Percentiles rank a stretch among this genome's conserved stretches.
Evolutionary conservation across 1,140 invertebrate species (phyloP).

Genomic region (Stenopsyche tienmushanensis): DNA sequence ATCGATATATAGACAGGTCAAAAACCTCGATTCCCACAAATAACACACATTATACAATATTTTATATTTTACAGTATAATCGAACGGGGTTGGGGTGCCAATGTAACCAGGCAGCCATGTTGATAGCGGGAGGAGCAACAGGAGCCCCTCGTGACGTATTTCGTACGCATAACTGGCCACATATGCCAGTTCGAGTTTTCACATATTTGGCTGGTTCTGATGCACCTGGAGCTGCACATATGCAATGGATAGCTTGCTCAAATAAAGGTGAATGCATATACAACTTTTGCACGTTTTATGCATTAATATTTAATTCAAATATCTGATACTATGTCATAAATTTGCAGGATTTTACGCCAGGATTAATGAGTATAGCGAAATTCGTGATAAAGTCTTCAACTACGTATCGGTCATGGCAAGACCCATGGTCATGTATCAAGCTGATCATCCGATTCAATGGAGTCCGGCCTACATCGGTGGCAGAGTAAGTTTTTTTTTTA

Average conservation of each 20-base stretch:
- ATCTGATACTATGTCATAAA: not conserved
- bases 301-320: not conserved
- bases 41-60: no score
- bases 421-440: slow-evolving; percentile 88
- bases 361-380: slow-evolving; percentile 79
- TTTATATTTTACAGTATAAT: slow-evolving; percentile 74
- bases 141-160: slow-evolving; percentile 65
- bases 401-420: slow-evolving; percentile 88
- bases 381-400: slow-evolving; percentile 85
- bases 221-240: slow-evolving; percentile 77
- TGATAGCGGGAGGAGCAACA: slow-evolving; percentile 91
- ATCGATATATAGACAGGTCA: no score
- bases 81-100: slow-evolving; percentile 78
- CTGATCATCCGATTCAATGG: slow-evolving; percentile 87
- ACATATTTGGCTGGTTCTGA: slow-evolving; percentile 95
- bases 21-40: no score
- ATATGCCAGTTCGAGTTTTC: slow-evolving; percentile 91
- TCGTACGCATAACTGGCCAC: slow-evolving; percentile 86
- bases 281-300: not conserved
- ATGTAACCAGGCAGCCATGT: slow-evolving; percentile 98
- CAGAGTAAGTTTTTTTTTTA: slow-evolving; percentile 63
- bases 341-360: slow-evolving; percentile 80
- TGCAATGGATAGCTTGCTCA: slow-evolving; percentile 91
- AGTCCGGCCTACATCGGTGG: slow-evolving; percentile 86
- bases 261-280: slow-evolving; percentile 79